Percentiles rank a stretch among this genome's conserved stretches.
These are phyloP conservation scores for Eunapius fragilis DNA, from an alignment of 37 sponge, comb jelly and placozoan species.

Conservation along the genomic window DNA sequence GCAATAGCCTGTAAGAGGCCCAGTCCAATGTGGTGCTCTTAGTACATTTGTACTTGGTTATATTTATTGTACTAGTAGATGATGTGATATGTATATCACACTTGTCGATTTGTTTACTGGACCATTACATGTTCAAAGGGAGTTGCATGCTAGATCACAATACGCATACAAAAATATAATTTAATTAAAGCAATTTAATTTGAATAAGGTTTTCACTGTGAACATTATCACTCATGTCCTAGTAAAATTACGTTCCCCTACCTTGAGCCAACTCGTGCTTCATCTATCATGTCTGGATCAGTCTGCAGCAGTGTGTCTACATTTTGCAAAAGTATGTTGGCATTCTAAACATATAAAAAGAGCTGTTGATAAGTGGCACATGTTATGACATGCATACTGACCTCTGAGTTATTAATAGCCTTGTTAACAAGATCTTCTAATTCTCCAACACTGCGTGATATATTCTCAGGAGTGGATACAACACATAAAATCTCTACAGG, in stretches of 20 bases:
- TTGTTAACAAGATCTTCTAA: neutral
- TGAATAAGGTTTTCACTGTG: too few relatives aligned
- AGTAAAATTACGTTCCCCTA: neutral
- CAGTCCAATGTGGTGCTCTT: too few relatives aligned
- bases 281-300: neutral
- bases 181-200: too few relatives aligned
- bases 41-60: too few relatives aligned
- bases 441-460: neutral
- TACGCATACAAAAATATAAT: too few relatives aligned
- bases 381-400: neutral
- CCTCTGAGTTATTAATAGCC: neutral
- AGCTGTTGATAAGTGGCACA: neutral
- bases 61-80: too few relatives aligned
- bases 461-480: neutral
- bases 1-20: too few relatives aligned
- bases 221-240: neutral
- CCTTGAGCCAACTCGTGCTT: neutral
- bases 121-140: too few relatives aligned
- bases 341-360: neutral
- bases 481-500: neutral
- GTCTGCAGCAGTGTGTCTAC: neutral
- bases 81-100: too few relatives aligned
- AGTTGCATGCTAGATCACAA: too few relatives aligned
- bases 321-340: neutral
- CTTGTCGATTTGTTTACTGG: too few relatives aligned